Percentiles rank a stretch among this genome's conserved stretches.
phyloP scores from a whole-genome alignment of 2,888 invertebrate genomes.

The Agonum fuliginosum region DNA sequence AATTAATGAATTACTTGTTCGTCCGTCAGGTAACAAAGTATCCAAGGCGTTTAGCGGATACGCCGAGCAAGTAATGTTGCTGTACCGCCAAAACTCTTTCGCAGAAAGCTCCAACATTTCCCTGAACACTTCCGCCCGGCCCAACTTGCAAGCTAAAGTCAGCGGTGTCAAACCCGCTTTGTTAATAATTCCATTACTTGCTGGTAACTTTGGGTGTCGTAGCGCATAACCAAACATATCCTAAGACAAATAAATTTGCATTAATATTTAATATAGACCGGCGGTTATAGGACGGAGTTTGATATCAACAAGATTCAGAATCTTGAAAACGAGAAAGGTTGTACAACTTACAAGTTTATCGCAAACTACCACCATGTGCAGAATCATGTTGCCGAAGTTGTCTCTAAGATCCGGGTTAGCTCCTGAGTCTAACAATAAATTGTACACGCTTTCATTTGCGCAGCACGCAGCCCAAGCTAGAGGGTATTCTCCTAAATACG shows the following conservation, averaged over 20 bases:
- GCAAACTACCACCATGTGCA: conserved; percentile 99
- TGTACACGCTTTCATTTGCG: conserved; percentile 97
- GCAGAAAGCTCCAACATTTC: conserved; percentile 98
- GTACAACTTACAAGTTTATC: conserved; percentile 88
- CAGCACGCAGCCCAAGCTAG: conserved; percentile 98
- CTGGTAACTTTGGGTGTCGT: conserved; percentile 94
- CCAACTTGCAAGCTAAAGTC: conserved; percentile 95
- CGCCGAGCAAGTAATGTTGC: conserved; percentile 98
- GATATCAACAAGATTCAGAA: not conserved
- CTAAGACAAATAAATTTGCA: conserved; percentile 73
- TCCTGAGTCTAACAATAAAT: conserved; percentile 91
- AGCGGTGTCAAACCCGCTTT: conserved; percentile 93
- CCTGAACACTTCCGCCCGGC: conserved; percentile 95
- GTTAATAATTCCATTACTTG: conserved; percentile 93
- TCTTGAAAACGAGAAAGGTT: not conserved
- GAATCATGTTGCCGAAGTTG: conserved; percentile 97
- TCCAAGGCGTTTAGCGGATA: conserved; percentile 98
- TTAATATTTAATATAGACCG: not conserved
- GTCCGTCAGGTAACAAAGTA: conserved; percentile 94
- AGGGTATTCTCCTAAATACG: conserved; percentile 98
- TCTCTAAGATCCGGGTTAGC: conserved; percentile 98
- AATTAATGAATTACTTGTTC: conserved; percentile 84
- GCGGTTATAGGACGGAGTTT: too few relatives aligned
- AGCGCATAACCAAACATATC: conserved; percentile 99
- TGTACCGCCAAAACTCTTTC: conserved; percentile 98